Conservation (phyloP, 2,113 vertebrate species). For the Cygnus atratus region DNA sequence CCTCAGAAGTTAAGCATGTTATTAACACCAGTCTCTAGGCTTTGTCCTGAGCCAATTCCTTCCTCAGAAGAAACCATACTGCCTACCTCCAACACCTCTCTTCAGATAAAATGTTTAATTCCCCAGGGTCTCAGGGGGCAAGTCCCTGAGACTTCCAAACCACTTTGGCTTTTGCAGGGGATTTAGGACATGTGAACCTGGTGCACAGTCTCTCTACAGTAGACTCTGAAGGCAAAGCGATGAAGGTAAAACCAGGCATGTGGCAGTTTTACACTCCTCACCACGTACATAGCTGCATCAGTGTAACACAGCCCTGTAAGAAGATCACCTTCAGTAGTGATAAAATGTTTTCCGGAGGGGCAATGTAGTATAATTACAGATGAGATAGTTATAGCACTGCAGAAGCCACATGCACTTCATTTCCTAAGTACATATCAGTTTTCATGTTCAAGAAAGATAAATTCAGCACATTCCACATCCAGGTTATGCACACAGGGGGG, state of each 20-base stretch:
- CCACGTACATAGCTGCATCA: rapidly evolving
- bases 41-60: not conserved
- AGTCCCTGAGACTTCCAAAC: not conserved
- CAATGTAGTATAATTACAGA: not conserved
- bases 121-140: not conserved
- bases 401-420: not conserved
- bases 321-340: not conserved
- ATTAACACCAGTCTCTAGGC: not conserved
- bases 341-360: not conserved
- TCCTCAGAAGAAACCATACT: not conserved
- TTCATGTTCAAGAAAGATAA: not conserved
- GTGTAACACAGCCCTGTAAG: not conserved
- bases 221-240: not conserved
- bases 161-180: not conserved
- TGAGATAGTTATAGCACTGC: not conserved
- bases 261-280: not conserved
- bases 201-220: not conserved
- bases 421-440: not conserved
- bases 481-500: not conserved
- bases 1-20: not conserved
- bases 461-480: not conserved
- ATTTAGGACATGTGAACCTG: not conserved
- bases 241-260: not conserved
- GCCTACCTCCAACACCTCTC: not conserved
- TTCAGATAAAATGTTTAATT: not conserved